Base-by-base conservation (phyloP, 2,888 invertebrate genomes). In the Dryadula phaetusa region DNA sequence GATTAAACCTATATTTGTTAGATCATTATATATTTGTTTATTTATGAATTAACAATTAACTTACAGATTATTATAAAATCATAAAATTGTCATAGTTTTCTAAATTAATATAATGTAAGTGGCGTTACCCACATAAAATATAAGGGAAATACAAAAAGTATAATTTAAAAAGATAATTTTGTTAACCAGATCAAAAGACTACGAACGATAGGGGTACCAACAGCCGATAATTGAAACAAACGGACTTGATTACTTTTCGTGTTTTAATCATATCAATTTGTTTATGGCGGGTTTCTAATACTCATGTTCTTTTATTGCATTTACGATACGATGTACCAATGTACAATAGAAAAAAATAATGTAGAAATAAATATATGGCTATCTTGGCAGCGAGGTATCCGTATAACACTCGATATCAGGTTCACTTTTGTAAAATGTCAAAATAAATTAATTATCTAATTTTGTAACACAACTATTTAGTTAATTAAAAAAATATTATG, bases 211-310 rank as follows among this genome's bases (percentile, higher is more conserved):
- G 40, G 44, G 44, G 14, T 32, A 44, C 46, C 46, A 18, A 60
- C 32, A 18, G 78, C 71, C 82, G 81, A 84, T 88, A 84, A 88
- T 87, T 87, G 88, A 88, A 87, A 87, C 82, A 79, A 79, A 81
- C 80, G 77, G 77, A 79, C 82, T 87, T 87, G 86, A 88, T 89
- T 88, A 86, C 83, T 78, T 77, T 79, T 79, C 85, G 79, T 86
- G 86, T 85, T 79, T 56, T 61, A 49, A 61, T 61, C 47, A 47
- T 49, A 54, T 64, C 46, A 63, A 58, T 69, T 63, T 69, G 53
- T 46, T 69, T 56, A 68, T 64, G 54, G 56, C 47, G 40, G 28
- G 22, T 42, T 49, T 47, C 49, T 49, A 49, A 49, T n/a, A 25
- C 25, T 44, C 18, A 20, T 20, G 44, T 44, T 18, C 2, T 10